phyloP scores from a whole-genome alignment of 1,140 invertebrate species.

The Meteorus sp. region DNA sequence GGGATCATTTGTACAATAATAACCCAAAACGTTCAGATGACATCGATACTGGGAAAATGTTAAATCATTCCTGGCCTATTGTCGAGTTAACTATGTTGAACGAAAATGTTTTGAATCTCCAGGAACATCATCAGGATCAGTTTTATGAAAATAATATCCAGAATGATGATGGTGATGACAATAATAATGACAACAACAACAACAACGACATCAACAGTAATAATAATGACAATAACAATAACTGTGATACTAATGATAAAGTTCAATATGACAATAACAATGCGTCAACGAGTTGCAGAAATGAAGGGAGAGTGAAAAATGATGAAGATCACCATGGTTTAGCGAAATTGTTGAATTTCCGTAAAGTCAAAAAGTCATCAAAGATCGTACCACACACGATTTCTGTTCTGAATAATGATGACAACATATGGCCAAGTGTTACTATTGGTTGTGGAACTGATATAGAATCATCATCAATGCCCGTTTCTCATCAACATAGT shows the following conservation, averaged over 20 bases:
- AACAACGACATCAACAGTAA: background rate
- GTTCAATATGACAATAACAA: too few species aligned
- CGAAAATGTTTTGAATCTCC: conserved; percentile 5
- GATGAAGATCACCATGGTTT: conserved; percentile 5
- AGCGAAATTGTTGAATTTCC: conserved; percentile 17
- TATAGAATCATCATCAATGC: background rate
- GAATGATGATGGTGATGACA: conserved; percentile 21
- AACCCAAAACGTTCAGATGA: background rate
- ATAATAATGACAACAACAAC: conserved; percentile 21
- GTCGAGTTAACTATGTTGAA: conserved; percentile 32
- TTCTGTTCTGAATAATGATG: conserved; percentile 31
- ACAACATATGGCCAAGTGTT: conserved; percentile 35
- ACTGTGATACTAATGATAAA: too few species aligned
- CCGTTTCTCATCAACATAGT: conserved; percentile 26
- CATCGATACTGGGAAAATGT: background rate
- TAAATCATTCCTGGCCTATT: conserved; percentile 29
- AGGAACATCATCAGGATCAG: background rate
- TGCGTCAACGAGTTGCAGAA: too few species aligned
- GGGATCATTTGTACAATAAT: conserved; percentile 5
- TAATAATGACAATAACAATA: background rate
- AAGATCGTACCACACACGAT: conserved; percentile 18
- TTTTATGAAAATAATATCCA: background rate
- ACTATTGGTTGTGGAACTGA: conserved; percentile 37
- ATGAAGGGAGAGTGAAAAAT: background rate
- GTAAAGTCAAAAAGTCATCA: conserved; percentile 15